A percentile compares a stretch with the other conserved stretches of the same genome.
Evolutionary conservation across 2,888 invertebrate genomes (phyloP).

Genomic region (Orchesellides sinensis): DNA sequence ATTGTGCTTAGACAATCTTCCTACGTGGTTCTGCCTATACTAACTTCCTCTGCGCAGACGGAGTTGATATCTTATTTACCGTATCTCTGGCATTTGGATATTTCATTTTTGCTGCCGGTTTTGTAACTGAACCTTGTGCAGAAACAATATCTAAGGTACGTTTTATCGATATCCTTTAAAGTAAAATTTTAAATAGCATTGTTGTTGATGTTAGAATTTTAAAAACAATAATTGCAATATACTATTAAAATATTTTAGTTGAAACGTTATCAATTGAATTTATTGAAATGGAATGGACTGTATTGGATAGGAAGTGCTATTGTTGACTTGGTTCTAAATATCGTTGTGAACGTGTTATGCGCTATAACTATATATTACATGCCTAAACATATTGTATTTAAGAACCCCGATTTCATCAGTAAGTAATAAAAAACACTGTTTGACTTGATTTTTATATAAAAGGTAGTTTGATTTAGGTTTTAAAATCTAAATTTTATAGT

Average conservation of each 20-base stretch:
- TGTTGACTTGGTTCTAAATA: slow-evolving; percentile 3
- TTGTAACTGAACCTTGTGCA: slow-evolving; percentile 39
- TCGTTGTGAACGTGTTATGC: background rate
- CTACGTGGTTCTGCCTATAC: background rate
- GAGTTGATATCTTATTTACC: slow-evolving; percentile 31
- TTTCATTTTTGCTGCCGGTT: slow-evolving; percentile 60
- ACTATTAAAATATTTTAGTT: slow-evolving; percentile 7
- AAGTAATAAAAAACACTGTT: background rate
- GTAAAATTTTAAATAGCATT: too few relatives aligned
- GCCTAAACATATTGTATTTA: slow-evolving; percentile 31
- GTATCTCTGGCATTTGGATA: slow-evolving; percentile 51
- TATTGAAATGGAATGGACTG: slow-evolving; percentile 18
- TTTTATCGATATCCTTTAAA: background rate
- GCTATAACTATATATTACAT: slow-evolving; percentile 5
- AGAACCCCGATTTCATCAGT: slow-evolving; percentile 40
- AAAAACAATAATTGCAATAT: background rate
- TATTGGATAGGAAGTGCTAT: slow-evolving; percentile 49
- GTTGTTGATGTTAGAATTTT: too few relatives aligned
- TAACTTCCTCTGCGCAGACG: background rate
- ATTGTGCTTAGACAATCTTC: background rate
- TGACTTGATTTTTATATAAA: background rate
- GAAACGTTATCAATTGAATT: slow-evolving; percentile 55
- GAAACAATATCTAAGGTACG: slow-evolving; percentile 40
- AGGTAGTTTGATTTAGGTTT: background rate
- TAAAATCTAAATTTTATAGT: background rate